phyloP scores from a whole-genome alignment of 2,113 vertebrate genomes.

The Eulemur rufifrons region DNA sequence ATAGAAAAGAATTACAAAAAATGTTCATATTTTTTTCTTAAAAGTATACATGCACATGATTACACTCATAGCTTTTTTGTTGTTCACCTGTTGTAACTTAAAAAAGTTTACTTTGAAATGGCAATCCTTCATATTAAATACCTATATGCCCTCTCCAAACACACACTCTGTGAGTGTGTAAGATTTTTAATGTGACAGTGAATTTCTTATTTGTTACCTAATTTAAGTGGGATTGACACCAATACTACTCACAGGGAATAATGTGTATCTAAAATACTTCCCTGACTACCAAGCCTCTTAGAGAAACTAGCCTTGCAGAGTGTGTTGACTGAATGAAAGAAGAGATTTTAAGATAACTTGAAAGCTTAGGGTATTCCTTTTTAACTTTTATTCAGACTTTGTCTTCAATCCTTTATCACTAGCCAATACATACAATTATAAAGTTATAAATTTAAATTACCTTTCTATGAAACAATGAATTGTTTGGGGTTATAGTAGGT shows the following conservation, averaged over 20 bases:
- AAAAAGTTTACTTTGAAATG: slow-evolving; percentile 1
- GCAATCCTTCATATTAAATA: neutral
- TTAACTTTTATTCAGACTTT: neutral
- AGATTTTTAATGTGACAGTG: neutral
- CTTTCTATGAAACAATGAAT: neutral
- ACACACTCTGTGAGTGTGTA: neutral
- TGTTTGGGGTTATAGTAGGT: neutral
- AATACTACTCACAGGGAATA: neutral
- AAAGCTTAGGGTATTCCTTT: neutral
- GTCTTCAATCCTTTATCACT: neutral
- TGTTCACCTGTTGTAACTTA: neutral
- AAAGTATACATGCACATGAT: neutral
- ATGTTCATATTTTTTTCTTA: neutral
- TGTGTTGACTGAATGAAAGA: neutral
- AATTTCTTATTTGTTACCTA: neutral
- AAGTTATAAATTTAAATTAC: neutral
- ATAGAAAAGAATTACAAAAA: neutral
- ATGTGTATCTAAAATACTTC: neutral
- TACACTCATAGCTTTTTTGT: neutral
- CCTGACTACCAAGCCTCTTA: neutral
- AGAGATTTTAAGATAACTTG: neutral
- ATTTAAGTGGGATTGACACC: neutral
- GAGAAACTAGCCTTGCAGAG: neutral
- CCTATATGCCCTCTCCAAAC: neutral
- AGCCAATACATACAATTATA: neutral